phyloP scores from a whole-genome alignment of 2,888 invertebrate species.

The Xylocampa areola region DNA sequence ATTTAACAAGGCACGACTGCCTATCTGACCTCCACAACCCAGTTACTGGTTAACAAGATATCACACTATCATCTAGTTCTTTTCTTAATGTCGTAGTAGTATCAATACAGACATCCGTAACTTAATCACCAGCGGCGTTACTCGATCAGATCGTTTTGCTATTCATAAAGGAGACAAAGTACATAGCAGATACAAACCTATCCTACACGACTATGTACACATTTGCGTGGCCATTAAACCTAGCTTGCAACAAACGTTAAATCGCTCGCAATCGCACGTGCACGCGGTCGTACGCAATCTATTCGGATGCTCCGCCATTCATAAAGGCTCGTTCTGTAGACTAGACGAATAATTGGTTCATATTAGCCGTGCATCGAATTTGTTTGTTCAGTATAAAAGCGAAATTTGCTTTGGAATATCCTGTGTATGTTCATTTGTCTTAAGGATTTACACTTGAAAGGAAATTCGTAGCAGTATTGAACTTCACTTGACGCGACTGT shows the following conservation, averaged over 20 bases:
- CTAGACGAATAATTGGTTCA: slow-evolving; percentile 33
- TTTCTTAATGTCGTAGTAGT: no score
- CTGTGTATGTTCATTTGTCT: background rate
- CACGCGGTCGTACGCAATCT: slow-evolving; percentile 17
- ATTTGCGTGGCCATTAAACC: slow-evolving; percentile 9
- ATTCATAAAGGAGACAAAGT: background rate
- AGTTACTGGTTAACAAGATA: no score
- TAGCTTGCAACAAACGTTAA: slow-evolving; percentile 3
- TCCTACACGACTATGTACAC: background rate
- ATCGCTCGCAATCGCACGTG: slow-evolving; percentile 5
- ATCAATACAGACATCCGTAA: background rate
- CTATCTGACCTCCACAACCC: no score
- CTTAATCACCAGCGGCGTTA: background rate
- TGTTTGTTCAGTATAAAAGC: slow-evolving; percentile 16
- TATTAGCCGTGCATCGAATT: slow-evolving; percentile 39
- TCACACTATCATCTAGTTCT: no score
- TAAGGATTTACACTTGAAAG: slow-evolving; percentile 1
- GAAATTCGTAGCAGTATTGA: background rate
- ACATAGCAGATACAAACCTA: background rate
- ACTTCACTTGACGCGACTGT: background rate
- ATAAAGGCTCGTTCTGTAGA: slow-evolving; percentile 45
- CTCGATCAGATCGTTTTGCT: background rate
- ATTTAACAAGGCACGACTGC: no score
- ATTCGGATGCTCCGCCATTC: slow-evolving; percentile 35
- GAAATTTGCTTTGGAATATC: slow-evolving; percentile 5